phyloP scores from a whole-genome alignment of 2,797 vertebrate genomes.

The Coilia nasus region DNA sequence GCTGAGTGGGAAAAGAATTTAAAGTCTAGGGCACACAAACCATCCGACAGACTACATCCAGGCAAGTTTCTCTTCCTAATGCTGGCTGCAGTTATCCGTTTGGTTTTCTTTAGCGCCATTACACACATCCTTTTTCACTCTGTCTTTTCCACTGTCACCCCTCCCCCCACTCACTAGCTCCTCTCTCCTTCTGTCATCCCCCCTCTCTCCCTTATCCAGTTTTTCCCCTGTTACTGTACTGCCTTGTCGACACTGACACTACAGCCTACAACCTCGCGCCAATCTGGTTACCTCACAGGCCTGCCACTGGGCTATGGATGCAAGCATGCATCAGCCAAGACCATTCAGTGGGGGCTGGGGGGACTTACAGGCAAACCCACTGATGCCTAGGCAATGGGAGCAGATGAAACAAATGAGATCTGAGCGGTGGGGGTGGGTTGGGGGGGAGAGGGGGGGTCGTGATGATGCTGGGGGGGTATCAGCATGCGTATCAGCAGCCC shows the following conservation, averaged over 20 bases:
- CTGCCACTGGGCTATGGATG: neutral
- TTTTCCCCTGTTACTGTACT: neutral
- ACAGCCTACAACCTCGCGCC: neutral
- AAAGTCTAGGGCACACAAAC: neutral
- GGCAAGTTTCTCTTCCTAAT: neutral
- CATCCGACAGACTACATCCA: neutral
- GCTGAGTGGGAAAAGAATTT: neutral
- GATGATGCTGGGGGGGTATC: neutral
- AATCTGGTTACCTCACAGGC: neutral
- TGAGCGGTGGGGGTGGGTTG: neutral
- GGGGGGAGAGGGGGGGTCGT: neutral
- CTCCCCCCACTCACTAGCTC: neutral
- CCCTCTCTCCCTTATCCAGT: neutral
- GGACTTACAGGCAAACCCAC: neutral
- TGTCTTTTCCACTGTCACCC: neutral
- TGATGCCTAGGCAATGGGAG: neutral
- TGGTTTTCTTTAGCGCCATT: neutral
- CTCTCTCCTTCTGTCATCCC: neutral
- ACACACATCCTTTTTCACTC: neutral
- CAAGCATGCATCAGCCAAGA: neutral
- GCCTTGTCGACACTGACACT: neutral
- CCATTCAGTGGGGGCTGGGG: neutral
- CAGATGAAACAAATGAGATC: conserved; percentile 18
- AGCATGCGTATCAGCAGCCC: neutral
- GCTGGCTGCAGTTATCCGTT: neutral